Base-by-base conservation (phyloP, 2,113 vertebrate genomes). In the Siphamia tubifer region DNA sequence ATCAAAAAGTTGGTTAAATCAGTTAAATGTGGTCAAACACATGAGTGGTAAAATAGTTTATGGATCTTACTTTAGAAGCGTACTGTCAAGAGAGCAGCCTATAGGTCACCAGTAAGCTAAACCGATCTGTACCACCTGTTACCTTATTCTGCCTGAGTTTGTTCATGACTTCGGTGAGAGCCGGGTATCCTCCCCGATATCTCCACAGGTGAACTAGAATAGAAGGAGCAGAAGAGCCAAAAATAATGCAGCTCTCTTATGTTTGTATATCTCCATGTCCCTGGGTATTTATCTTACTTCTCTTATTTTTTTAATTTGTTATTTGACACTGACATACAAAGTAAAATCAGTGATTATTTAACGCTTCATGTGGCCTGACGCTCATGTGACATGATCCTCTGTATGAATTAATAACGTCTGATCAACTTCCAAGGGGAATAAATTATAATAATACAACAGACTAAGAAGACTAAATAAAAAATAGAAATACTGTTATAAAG, bases 131-230 rank as follows among this genome's bases (percentile, higher is more conserved):
- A 68, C 49, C 72, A 68, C 32, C 49, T 19, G 20, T 71, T 93
- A 99, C 98, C 96, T 96, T 92, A 85, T 98, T 97, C 84, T 94
- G 91, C 79, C 86, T 94, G 78, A 99, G 96, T 89, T 98, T 99
- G 83, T 45, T 98, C 97, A 99, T 98, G 90, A 98, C 96, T 73
- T 99, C 96, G 8, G 95, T 99, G 69, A 99, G 96, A 68, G 96
- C 97, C n/a, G 98, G 97, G 57, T 99, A 99, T 65, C 98, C 98
- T 88, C 98, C 98, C 74, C 96, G 94, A 8, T 99, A 99, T 66
- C 96, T 91, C 98, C 98, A 99, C 67, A 99, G 91, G 81, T 99
- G 98, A 82, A 99, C 98, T 99, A 91, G 69, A 95, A 95, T 23
- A 57, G 78, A 86, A 83, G 86, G 75, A 91, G 54, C 55, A 86